A percentile compares a stretch with the other conserved stretches of the same genome.
These are phyloP conservation scores for Calypte anna DNA, from an alignment of 2,113 vertebrate genomes.

Conservation along the genomic window DNA sequence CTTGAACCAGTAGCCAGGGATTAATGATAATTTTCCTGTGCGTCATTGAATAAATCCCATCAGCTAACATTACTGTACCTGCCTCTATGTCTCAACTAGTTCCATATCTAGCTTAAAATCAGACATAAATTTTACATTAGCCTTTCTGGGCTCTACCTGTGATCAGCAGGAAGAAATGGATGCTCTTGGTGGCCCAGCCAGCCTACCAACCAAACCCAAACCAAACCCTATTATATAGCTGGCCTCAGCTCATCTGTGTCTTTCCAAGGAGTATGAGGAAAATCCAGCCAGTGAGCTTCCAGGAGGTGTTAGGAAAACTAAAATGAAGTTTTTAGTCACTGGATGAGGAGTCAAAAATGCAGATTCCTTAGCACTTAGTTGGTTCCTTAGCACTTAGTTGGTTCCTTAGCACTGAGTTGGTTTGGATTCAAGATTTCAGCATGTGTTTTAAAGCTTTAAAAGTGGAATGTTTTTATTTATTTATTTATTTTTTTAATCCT, in stretches of 20 bases:
- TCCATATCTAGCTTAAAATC: background rate
- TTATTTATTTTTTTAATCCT: no score
- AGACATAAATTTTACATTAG: background rate
- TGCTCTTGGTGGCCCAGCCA: background rate
- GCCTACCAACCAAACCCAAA: background rate
- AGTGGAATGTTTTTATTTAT: background rate
- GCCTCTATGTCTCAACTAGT: background rate
- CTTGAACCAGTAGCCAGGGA: background rate
- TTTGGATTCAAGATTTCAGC: background rate
- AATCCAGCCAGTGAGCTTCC: background rate
- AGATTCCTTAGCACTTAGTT: background rate
- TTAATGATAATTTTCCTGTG: background rate
- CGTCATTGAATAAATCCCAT: background rate
- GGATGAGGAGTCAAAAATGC: background rate
- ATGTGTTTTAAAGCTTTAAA: background rate
- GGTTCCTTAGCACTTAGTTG: background rate
- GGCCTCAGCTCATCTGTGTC: background rate
- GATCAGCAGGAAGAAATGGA: background rate
- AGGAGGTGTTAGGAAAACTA: background rate
- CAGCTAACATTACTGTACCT: background rate
- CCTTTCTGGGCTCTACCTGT: background rate
- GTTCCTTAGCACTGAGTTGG: background rate
- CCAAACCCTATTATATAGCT: background rate
- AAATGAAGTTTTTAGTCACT: background rate
- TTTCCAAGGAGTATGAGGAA: background rate